Conservation (phyloP, 2,797 vertebrate genomes). For the Psittacula echo region DNA sequence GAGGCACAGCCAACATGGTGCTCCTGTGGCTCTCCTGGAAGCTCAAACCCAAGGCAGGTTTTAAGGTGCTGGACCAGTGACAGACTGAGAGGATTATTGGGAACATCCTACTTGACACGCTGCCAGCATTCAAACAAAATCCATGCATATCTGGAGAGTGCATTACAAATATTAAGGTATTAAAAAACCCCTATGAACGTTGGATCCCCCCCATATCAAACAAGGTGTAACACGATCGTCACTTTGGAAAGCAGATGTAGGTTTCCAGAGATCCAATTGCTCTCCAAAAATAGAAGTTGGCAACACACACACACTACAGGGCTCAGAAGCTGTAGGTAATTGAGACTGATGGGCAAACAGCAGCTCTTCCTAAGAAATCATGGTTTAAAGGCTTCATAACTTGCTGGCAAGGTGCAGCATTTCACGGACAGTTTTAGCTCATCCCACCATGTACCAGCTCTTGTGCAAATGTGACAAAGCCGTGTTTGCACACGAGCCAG, state of each 20-base stretch:
- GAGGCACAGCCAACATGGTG: neutral
- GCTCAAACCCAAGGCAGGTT: neutral
- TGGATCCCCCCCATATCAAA: neutral
- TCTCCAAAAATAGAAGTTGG: neutral
- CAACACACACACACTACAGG: neutral
- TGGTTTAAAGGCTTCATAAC: slow-evolving; percentile 27
- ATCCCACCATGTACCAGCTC: fast-evolving
- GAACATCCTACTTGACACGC: neutral
- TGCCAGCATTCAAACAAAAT: slow-evolving; percentile 36
- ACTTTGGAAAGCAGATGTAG: neutral
- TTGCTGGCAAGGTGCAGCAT: neutral
- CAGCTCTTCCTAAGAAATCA: neutral
- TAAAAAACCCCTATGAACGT: neutral
- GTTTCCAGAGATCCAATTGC: neutral
- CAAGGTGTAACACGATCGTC: neutral
- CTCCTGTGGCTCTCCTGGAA: neutral
- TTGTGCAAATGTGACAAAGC: neutral
- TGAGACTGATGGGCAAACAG: neutral
- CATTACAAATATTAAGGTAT: slow-evolving; percentile 53
- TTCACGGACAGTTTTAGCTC: neutral
- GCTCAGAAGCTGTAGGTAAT: neutral
- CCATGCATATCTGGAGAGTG: slow-evolving; percentile 25
- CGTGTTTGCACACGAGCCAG: neutral
- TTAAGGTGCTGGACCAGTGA: slow-evolving; percentile 43
- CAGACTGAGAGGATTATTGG: neutral